These are phyloP conservation scores for Nymphalis urticae DNA, from an alignment of 2,888 invertebrate genomes.

Conservation along the genomic window DNA sequence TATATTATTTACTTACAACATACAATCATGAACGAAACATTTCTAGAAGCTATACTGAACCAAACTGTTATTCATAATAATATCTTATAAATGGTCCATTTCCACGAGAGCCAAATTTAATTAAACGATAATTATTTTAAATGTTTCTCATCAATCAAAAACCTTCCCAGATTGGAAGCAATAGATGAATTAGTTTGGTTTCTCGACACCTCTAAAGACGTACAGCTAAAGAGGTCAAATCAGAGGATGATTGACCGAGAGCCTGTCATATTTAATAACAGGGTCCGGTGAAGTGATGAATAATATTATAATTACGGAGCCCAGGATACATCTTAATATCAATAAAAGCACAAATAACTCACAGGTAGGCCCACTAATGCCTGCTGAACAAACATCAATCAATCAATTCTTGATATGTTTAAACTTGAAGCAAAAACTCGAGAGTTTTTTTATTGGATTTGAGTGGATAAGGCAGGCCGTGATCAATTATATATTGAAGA, in stretches of 20 bases:
- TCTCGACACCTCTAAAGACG: conserved; percentile 29
- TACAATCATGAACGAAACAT: too few species aligned
- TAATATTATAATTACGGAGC: conserved; percentile 61
- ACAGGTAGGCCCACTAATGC: conserved; percentile 63
- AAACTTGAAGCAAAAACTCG: conserved; percentile 55
- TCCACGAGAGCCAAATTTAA: conserved; percentile 14
- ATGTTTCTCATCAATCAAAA: conserved; percentile 26
- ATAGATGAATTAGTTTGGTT: conserved; percentile 36
- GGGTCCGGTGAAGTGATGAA: conserved; percentile 49
- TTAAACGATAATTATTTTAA: conserved; percentile 16
- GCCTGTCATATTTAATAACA: conserved; percentile 49
- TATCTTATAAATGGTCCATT: conserved; percentile 6
- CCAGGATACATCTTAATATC: conserved; percentile 66
- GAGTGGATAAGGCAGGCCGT: not conserved
- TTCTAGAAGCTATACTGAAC: too few species aligned
- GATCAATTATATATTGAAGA: not conserved
- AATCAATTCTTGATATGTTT: conserved; percentile 67
- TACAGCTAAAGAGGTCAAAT: conserved; percentile 37
- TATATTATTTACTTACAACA: too few species aligned
- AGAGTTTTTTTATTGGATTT: conserved; percentile 38
- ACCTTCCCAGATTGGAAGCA: conserved; percentile 31
- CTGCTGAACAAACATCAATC: conserved; percentile 74
- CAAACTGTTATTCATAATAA: not conserved
- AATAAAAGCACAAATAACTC: conserved; percentile 63
- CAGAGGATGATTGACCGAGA: conserved; percentile 49